These are phyloP conservation scores for Coregonus suidteri DNA, from an alignment of 2,797 vertebrate genomes.

Conservation along the genomic window DNA sequence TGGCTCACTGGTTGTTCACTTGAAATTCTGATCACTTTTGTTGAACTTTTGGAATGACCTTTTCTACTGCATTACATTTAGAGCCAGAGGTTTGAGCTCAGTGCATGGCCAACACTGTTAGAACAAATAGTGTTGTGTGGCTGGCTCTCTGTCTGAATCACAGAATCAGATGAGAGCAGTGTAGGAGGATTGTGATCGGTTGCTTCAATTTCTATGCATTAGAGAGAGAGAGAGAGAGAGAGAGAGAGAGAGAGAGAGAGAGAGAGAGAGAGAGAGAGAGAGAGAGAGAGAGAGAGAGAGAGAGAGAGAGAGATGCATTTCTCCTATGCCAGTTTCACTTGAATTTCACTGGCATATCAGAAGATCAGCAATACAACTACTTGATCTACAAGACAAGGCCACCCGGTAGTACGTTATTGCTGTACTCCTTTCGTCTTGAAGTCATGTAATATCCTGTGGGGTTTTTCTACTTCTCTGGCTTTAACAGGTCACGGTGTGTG, in stretches of 20 bases:
- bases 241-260: background rate
- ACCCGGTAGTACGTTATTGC: conserved; percentile 10
- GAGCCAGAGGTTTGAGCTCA: conserved; percentile 49
- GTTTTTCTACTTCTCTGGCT: conserved; percentile 28
- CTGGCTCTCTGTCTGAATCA: conserved; percentile 41
- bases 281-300: background rate
- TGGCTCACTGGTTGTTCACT: conserved; percentile 52
- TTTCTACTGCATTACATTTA: conserved; percentile 64
- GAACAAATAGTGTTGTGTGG: conserved; percentile 52
- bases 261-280: background rate
- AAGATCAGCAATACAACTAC: conserved; percentile 32
- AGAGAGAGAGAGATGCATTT: background rate
- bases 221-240: background rate
- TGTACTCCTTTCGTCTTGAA: conserved; percentile 29
- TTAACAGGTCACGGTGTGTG: conserved; percentile 52
- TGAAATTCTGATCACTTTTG: conserved; percentile 73
- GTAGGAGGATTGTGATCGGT: background rate
- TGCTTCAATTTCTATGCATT: background rate
- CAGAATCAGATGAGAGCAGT: conserved; percentile 22
- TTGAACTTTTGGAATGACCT: conserved; percentile 75
- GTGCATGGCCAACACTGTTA: conserved; percentile 42
- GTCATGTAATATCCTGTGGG: conserved; percentile 39
- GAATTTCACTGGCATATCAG: conserved; percentile 13
- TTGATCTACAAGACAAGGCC: conserved; percentile 28
- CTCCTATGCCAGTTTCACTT: conserved; percentile 1